Percentiles rank a stretch among this genome's conserved stretches.
phyloP scores from a whole-genome alignment of 35 echinoderm and acorn worm species.

The Heliocidaris erythrogramma region DNA sequence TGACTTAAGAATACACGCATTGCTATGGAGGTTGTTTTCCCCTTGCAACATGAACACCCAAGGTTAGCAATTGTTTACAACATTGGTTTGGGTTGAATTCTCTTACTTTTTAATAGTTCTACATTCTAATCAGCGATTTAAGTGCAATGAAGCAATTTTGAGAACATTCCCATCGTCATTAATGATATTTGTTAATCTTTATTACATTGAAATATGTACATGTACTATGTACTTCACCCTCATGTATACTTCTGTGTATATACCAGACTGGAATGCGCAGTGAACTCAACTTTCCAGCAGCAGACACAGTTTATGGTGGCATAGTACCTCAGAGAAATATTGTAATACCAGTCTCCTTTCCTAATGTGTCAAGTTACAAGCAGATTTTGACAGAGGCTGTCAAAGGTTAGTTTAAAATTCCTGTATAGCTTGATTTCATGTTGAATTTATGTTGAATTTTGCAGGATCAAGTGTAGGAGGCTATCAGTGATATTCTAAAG shows the following conservation, averaged over 20 bases:
- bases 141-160: too few relatives aligned
- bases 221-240: too few relatives aligned
- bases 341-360: constrained; percentile 66
- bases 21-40: too few relatives aligned
- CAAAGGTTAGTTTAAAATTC: constrained; percentile 59
- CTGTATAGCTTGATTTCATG: background rate
- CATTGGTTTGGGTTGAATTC: too few relatives aligned
- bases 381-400: constrained; percentile 69
- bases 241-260: background rate
- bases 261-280: constrained; percentile 29
- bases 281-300: constrained; percentile 69
- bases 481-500: background rate
- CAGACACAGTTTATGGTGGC: constrained; percentile 42
- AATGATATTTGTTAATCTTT: too few relatives aligned
- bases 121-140: too few relatives aligned
- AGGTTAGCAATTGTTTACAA: too few relatives aligned
- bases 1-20: too few relatives aligned
- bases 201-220: too few relatives aligned
- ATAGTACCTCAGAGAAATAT: constrained; percentile 63
- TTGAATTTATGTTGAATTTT: background rate
- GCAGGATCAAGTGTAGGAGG: background rate
- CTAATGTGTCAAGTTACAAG: constrained; percentile 69
- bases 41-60: too few relatives aligned
- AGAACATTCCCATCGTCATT: too few relatives aligned
- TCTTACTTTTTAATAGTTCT: too few relatives aligned